These are phyloP conservation scores for Cynopterus sphinx DNA, from an alignment of 2,797 vertebrate species.

Conservation along the genomic window DNA sequence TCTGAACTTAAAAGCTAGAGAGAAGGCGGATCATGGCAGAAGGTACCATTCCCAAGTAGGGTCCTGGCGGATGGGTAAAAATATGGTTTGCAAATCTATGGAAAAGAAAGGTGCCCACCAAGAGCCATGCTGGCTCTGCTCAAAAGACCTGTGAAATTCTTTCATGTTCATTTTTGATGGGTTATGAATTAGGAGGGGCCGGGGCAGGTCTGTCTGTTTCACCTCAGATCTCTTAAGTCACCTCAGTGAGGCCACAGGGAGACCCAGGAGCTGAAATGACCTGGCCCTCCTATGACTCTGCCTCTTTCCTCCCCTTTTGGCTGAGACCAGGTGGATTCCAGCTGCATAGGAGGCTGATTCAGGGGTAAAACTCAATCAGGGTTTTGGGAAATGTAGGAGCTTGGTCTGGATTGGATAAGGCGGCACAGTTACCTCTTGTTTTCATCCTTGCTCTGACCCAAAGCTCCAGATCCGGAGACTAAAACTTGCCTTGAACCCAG, in stretches of 20 bases:
- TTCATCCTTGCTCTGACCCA: background rate
- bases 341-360: background rate
- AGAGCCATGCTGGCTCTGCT: background rate
- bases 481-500: background rate
- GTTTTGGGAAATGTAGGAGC: background rate
- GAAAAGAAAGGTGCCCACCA: background rate
- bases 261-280: background rate
- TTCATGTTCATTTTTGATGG: background rate
- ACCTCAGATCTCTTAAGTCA: background rate
- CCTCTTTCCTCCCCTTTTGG: background rate
- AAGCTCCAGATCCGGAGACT: background rate
- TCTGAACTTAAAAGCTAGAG: background rate
- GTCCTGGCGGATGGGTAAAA: background rate
- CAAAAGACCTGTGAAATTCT: background rate
- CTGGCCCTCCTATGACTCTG: background rate
- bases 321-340: background rate
- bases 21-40: background rate
- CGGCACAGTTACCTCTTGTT: background rate
- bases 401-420: background rate
- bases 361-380: background rate
- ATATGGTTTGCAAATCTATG: background rate
- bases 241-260: background rate
- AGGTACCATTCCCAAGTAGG: background rate
- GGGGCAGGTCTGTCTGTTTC: background rate
- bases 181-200: background rate